Evolutionary conservation across 2,797 vertebrate genomes (phyloP).

Genomic region (Columba guinea): DNA sequence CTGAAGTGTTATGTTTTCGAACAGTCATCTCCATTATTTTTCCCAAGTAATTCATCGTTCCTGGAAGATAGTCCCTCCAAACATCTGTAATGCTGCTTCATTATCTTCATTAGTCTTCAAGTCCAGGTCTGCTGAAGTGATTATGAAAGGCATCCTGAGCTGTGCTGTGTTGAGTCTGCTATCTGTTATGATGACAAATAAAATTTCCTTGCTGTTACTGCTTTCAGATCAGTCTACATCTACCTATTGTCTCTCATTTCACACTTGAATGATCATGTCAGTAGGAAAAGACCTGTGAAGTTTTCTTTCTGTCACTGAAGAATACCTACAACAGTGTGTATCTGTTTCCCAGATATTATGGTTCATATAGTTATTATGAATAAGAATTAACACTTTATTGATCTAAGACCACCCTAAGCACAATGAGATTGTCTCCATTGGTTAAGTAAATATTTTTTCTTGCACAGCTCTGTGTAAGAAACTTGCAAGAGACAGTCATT

Average conservation of each 20-base stretch:
- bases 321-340: neutral
- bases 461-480: neutral
- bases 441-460: neutral
- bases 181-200: neutral
- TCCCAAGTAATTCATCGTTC: neutral
- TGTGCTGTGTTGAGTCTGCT: neutral
- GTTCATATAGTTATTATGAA: neutral
- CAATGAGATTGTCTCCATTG: neutral
- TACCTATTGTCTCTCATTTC: neutral
- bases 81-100: neutral
- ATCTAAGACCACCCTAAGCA: neutral
- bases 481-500: neutral
- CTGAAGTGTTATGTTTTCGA: neutral
- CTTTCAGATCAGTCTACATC: neutral
- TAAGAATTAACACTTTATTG: neutral
- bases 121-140: neutral
- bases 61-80: neutral
- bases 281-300: neutral
- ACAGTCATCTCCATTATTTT: neutral
- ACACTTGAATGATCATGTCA: neutral
- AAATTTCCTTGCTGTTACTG: neutral
- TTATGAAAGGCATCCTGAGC: neutral
- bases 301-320: neutral
- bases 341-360: neutral
- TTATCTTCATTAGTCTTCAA: neutral